A percentile compares a stretch with the other conserved stretches of the same genome.
These are phyloP conservation scores for Loriculus beryllinus DNA, from an alignment of 2,797 vertebrate genomes.

Conservation along the genomic window DNA sequence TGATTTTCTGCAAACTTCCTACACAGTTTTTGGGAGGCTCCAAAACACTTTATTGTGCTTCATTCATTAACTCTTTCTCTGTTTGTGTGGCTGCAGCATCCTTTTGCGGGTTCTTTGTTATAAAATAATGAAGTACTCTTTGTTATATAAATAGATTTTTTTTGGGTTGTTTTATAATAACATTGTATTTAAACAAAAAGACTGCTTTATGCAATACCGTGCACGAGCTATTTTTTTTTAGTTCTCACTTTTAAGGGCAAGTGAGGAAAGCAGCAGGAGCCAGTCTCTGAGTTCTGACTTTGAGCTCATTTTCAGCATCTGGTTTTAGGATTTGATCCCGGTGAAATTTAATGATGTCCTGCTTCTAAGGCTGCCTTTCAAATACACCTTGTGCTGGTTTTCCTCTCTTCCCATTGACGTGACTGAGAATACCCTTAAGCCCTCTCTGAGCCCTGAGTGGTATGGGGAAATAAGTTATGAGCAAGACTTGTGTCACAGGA, in stretches of 20 bases:
- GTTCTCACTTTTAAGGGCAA: background rate
- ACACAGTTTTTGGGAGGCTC: background rate
- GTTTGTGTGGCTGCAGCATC: background rate
- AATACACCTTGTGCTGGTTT: background rate
- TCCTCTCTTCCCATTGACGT: background rate
- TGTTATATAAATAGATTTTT: background rate
- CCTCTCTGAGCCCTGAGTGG: background rate
- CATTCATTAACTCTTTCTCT: background rate
- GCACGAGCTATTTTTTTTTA: background rate
- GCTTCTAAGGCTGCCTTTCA: background rate
- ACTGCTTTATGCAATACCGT: background rate
- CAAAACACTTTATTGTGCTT: background rate
- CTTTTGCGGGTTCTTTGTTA: background rate
- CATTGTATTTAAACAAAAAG: background rate
- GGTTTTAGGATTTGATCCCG: slow-evolving; percentile 5
- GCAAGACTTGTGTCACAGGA: background rate
- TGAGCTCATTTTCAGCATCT: background rate
- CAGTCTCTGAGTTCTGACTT: background rate
- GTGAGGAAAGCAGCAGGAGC: background rate
- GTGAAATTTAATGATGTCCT: background rate
- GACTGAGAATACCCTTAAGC: background rate
- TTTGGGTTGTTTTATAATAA: background rate
- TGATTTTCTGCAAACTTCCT: slow-evolving; percentile 13
- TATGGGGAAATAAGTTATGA: background rate
- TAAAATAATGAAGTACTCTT: background rate